Evolutionary conservation across 2,888 invertebrate species (phyloP).

Genomic region (Mylabris sibirica): DNA sequence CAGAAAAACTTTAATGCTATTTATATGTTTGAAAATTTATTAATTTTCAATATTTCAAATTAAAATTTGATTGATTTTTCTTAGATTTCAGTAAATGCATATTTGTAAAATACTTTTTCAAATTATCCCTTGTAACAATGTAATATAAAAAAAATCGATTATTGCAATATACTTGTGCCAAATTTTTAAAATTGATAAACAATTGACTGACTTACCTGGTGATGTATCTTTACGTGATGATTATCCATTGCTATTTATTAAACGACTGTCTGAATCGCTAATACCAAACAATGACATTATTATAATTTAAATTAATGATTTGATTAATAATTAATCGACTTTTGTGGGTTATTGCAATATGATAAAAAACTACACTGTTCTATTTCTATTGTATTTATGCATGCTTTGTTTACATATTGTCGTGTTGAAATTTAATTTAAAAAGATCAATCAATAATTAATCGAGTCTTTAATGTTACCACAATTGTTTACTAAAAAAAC

Average conservation of each 20-base stretch:
- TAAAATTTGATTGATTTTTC: neutral
- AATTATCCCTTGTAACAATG: neutral
- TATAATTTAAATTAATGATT: neutral
- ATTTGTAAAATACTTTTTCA: neutral
- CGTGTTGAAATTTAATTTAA: neutral
- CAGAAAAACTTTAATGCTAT: neutral
- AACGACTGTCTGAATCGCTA: neutral
- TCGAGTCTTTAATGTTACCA: neutral
- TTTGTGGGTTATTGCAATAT: neutral
- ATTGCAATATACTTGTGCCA: neutral
- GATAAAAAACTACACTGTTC: neutral
- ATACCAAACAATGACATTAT: neutral
- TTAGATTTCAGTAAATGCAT: too few relatives aligned
- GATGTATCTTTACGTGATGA: neutral
- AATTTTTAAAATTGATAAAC: neutral
- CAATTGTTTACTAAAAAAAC: neutral
- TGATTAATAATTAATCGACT: conserved; percentile 10
- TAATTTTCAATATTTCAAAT: neutral
- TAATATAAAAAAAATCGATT: neutral
- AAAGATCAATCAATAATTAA: neutral
- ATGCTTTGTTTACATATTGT: neutral
- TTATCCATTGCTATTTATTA: neutral
- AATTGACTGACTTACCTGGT: neutral
- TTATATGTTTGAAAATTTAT: neutral
- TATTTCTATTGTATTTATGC: neutral